phyloP scores from a whole-genome alignment of 2,888 invertebrate species.

The Ormyrus pomaceus region DNA sequence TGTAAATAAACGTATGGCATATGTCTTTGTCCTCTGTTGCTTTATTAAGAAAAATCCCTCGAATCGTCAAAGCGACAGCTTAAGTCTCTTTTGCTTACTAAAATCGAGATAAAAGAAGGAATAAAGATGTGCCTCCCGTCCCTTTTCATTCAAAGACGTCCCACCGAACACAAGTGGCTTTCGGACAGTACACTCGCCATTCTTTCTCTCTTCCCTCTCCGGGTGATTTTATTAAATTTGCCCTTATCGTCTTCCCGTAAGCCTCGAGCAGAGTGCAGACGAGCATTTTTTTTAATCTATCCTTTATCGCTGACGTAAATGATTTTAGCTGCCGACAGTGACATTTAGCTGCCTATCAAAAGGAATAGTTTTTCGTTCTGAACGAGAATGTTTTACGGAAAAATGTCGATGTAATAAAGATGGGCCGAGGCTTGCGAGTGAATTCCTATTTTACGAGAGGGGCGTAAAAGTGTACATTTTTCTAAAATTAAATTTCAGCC shows the following conservation, averaged over 20 bases:
- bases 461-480: too few species aligned
- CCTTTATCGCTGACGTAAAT: background rate
- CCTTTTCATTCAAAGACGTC: constrained; percentile 53
- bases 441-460: too few species aligned
- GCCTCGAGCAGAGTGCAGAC: background rate
- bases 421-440: background rate
- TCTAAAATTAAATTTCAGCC: constrained; percentile 2
- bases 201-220: constrained; percentile 16
- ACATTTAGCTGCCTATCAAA: too few species aligned
- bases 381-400: too few species aligned
- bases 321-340: background rate
- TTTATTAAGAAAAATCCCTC: constrained; percentile 7
- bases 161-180: constrained; percentile 54
- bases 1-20: too few species aligned
- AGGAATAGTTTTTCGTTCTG: too few species aligned
- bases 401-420: too few species aligned
- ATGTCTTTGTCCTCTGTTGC: too few species aligned
- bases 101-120: constrained; percentile 31
- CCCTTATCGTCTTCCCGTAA: constrained; percentile 58
- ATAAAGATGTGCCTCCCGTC: constrained; percentile 38
- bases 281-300: constrained; percentile 32
- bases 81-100: constrained; percentile 11
- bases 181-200: constrained; percentile 44
- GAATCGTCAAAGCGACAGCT: constrained; percentile 1
- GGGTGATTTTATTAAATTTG: constrained; percentile 67